phyloP scores from a whole-genome alignment of 1,140 invertebrate genomes.

The Drosophila sulfurigaster region DNA sequence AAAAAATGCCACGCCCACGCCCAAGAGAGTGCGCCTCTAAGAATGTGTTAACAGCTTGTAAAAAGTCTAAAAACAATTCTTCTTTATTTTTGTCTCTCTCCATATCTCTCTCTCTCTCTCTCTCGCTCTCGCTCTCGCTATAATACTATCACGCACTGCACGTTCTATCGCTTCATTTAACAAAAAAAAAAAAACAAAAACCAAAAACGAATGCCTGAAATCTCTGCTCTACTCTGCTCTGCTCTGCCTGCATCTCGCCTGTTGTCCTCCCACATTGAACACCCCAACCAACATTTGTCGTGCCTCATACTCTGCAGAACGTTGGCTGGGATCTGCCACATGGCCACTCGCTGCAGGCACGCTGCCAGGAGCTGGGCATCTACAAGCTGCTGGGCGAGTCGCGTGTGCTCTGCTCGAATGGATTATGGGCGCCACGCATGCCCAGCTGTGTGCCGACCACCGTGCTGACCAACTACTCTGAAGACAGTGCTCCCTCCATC shows the following conservation, averaged over 20 bases:
- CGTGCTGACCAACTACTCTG: conserved; percentile 93
- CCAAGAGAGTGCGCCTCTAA: conserved; percentile 39
- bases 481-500: conserved; percentile 93
- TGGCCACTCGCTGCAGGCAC: conserved; percentile 89
- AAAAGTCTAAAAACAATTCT: conserved; percentile 35
- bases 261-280: conserved; percentile 13
- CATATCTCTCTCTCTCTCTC: conserved; percentile 52
- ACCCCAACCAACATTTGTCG: conserved; percentile 14
- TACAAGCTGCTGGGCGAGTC: conserved; percentile 92
- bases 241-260: conserved; percentile 6
- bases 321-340: conserved; percentile 86
- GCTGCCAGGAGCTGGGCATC: conserved; percentile 92
- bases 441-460: conserved; percentile 93
- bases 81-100: conserved; percentile 51
- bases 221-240: conserved; percentile 4
- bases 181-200: too few relatives aligned
- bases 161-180: not conserved
- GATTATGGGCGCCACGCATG: conserved; percentile 90
- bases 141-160: conserved; percentile 10
- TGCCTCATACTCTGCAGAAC: conserved; percentile 57
- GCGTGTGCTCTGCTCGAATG: conserved; percentile 90
- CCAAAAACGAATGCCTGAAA: conserved; percentile 4
- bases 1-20: conserved; percentile 20
- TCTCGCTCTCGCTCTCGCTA: conserved; percentile 34
- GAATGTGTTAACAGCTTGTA: conserved; percentile 37